Evolutionary conservation across 1,140 invertebrate genomes (phyloP).

Genomic region (Drosophila prosaltans): DNA sequence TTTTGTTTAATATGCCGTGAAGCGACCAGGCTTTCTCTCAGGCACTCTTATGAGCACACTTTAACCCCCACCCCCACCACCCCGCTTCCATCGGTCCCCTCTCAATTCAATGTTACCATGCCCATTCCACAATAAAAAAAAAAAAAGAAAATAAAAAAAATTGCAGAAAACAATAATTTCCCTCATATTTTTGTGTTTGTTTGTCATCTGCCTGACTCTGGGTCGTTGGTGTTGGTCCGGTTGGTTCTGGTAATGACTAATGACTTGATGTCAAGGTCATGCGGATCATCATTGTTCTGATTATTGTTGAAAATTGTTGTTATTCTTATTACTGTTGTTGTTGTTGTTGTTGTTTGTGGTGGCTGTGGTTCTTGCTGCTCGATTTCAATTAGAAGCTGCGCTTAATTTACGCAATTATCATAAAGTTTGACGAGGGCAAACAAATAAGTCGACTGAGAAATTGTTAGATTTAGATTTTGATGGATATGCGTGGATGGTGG

Average conservation of each 20-base stretch:
- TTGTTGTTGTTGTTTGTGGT: constrained; percentile 17
- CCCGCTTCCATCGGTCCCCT: not conserved
- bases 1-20: constrained; percentile 80
- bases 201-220: constrained; percentile 25
- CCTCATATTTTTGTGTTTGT: constrained; percentile 38
- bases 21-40: constrained; percentile 50
- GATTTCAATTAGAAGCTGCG: constrained; percentile 74
- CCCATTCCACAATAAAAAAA: too few species aligned
- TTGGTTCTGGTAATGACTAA: constrained; percentile 55
- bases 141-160: constrained; percentile 5
- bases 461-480: constrained; percentile 39
- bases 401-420: constrained; percentile 74
- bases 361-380: constrained; percentile 4
- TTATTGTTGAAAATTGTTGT: constrained; percentile 32
- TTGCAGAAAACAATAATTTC: constrained; percentile 73
- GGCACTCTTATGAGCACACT: constrained; percentile 18
- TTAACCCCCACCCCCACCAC: not conserved
- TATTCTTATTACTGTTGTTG: not conserved
- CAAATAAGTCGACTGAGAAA: constrained; percentile 44
- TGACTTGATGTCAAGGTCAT: constrained; percentile 71
- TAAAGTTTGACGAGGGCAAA: constrained; percentile 72
- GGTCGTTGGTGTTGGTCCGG: constrained; percentile 50
- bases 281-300: constrained; percentile 32
- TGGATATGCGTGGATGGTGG: constrained; percentile 13
- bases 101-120: constrained; percentile 19